Evolutionary conservation across 2,113 vertebrate genomes (phyloP), one percentile per base, ranked within the genome.

Genomic region (Spilogale gracilis): DNA sequence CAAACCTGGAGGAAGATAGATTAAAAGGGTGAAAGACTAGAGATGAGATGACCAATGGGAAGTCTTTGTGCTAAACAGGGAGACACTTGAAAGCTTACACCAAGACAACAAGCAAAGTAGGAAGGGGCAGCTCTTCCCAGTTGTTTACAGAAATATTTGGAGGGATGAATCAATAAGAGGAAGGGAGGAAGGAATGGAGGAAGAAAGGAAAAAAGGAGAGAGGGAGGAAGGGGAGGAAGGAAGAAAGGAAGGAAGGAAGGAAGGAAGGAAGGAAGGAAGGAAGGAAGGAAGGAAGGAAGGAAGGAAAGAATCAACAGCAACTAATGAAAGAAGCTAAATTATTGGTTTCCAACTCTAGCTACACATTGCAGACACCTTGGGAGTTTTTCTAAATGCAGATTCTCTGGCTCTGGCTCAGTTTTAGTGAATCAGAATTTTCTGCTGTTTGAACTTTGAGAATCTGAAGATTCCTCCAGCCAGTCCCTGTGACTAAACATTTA

Each of bases 341-440:
- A 76, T 25, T 69, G 23, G 20, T 95, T 97, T 76, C 56, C 88
- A 65, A n/a, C 60, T 65, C 84, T 25, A 9, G 63, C n/a, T n/a
- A 27, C 30, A 60, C 43, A 38, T 30, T 10, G n/a, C 6, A 91
- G 20, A 27, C 6, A 10, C 16, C 13, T 27, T 13, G 3, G 25
- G 58, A 84, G 48, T 23, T 61, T 91, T 93, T 88, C 65, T 30
- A 92, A 94, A 78, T 13, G 54, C 52, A 61, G 23, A 43, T 61
- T 25, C 81, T 67, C 78, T 52, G 2, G 52, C 32, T 60, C 73
- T 23, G 6, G 54, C 76, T 95, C 73, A 67, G 81, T 60, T 27
- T 63, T 16, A 11, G 16, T 18, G 9, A 88, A 67, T 63, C 50
- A 30, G 18, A 83, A 58, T 60, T 48, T 48, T 84, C 67, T 83